Conservation (phyloP, 2,797 vertebrate species). For the Leuciscus waleckii region DNA sequence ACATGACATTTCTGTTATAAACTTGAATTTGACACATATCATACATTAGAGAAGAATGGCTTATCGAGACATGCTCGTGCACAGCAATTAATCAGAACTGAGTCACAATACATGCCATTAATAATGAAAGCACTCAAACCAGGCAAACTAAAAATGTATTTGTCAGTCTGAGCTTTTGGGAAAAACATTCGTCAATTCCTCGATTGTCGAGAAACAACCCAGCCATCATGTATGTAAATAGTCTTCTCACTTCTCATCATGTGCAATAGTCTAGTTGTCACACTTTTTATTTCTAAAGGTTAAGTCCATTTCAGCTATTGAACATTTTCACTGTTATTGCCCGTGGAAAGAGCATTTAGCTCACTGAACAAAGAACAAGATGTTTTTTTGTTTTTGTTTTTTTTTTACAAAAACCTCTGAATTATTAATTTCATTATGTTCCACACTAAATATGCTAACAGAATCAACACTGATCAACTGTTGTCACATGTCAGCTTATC, state of each 20-base stretch:
- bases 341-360: too few relatives aligned
- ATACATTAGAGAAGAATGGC: not conserved
- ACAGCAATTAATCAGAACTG: not conserved
- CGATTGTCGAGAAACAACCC: not conserved
- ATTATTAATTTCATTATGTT: not conserved
- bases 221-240: not conserved
- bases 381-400: accelerated
- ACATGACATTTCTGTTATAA: not conserved
- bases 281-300: too few relatives aligned
- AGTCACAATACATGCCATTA: not conserved
- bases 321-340: too few relatives aligned
- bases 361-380: too few relatives aligned
- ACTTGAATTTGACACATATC: not conserved
- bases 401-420: not conserved
- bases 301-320: too few relatives aligned
- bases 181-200: not conserved
- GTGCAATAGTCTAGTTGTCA: too few relatives aligned
- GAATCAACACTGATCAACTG: constrained; percentile 8
- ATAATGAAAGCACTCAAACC: not conserved
- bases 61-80: not conserved
- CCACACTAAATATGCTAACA: not conserved
- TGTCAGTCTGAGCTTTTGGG: not conserved
- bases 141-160: not conserved
- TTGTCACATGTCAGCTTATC: not conserved
- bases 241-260: not conserved